A percentile compares a stretch with the other conserved stretches of the same genome.
phyloP scores from a whole-genome alignment of 2,888 invertebrate genomes.

The Drosophila subquinaria region DNA sequence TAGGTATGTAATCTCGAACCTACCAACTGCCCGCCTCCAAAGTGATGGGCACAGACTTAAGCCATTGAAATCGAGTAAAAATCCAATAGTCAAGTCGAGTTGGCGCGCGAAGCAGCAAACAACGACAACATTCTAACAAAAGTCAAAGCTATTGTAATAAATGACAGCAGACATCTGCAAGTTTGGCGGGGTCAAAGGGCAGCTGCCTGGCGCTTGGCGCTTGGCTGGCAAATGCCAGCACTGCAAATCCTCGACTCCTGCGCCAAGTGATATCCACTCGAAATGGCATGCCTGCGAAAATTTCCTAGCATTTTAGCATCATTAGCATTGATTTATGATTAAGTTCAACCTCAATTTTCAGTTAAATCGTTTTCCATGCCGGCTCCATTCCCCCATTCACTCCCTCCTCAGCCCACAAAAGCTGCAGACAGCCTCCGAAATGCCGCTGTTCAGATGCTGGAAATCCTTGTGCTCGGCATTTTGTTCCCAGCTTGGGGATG shows the following conservation, averaged over 20 bases:
- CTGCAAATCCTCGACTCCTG: constrained; percentile 66
- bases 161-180: constrained; percentile 84
- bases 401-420: background rate
- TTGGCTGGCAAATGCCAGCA: constrained; percentile 74
- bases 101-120: constrained; percentile 40
- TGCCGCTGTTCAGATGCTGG: constrained; percentile 25
- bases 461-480: constrained; percentile 39
- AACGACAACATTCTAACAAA: constrained; percentile 78
- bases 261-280: constrained; percentile 73
- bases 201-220: constrained; percentile 28
- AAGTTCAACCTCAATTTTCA: constrained; percentile 84
- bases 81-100: constrained; percentile 46
- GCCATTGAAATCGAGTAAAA: constrained; percentile 28
- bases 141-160: constrained; percentile 85
- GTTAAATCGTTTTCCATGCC: constrained; percentile 81
- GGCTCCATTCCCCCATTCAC: constrained; percentile 7
- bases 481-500: constrained; percentile 7
- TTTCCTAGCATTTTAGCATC: constrained; percentile 84
- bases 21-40: constrained; percentile 2
- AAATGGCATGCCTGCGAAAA: constrained; percentile 69
- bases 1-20: constrained; percentile 23
- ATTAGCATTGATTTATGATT: constrained; percentile 85
- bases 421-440: constrained; percentile 29
- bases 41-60: constrained; percentile 24
- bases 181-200: constrained; percentile 47